These are phyloP conservation scores for Pteropus rufus DNA, from an alignment of 2,797 vertebrate genomes.

Conservation along the genomic window DNA sequence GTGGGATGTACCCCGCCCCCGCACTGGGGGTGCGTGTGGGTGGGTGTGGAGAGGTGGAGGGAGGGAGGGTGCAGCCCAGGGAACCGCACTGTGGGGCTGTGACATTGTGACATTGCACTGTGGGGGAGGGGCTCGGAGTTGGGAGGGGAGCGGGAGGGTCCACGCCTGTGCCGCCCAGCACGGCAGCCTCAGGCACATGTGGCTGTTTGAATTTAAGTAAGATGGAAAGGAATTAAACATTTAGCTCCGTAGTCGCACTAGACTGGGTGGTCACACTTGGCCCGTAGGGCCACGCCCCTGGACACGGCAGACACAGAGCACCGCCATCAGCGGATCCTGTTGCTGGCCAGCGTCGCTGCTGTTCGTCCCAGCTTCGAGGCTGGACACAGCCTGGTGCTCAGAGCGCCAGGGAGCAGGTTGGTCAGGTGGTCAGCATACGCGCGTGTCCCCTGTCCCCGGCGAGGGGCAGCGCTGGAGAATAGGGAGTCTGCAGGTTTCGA, in stretches of 20 bases:
- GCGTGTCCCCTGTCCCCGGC: rapidly evolving
- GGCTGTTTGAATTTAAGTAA: background rate
- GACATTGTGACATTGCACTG: rapidly evolving
- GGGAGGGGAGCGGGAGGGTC: background rate
- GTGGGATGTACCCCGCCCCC: no score
- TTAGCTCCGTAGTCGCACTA: no score
- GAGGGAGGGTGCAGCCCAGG: background rate
- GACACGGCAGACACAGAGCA: background rate
- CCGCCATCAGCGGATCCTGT: rapidly evolving
- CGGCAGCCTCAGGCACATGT: background rate
- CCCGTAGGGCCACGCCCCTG: rapidly evolving
- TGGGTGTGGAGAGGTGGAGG: rapidly evolving
- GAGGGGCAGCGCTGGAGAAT: background rate
- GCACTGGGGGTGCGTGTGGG: background rate
- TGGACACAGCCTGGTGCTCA: background rate
- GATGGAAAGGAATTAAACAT: background rate
- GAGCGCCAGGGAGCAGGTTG: rapidly evolving
- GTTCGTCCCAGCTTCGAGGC: background rate
- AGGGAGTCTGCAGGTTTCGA: background rate
- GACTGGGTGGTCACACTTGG: background rate
- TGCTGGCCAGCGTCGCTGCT: rapidly evolving
- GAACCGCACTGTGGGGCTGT: no score
- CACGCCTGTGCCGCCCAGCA: background rate
- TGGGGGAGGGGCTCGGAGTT: background rate
- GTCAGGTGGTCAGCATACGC: background rate